Evolutionary conservation across 2,888 invertebrate species (phyloP).

Genomic region (Zootermopsis nevadensis): DNA sequence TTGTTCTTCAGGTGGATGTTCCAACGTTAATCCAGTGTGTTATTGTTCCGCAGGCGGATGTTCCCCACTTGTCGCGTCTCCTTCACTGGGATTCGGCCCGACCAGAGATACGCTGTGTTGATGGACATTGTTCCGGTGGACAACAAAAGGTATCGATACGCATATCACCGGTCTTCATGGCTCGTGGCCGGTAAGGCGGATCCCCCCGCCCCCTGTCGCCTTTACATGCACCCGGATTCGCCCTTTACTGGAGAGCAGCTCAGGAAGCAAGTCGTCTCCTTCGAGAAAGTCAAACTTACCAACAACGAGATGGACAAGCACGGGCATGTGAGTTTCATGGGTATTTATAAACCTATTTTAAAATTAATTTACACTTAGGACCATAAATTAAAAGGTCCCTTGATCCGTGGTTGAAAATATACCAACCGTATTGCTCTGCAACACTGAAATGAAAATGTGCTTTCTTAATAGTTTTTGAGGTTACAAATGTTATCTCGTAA

Average conservation of each 20-base stretch:
- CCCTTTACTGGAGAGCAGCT: constrained; percentile 85
- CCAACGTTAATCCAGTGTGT: no score
- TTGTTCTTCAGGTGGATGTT: background rate
- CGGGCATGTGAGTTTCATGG: constrained; percentile 71
- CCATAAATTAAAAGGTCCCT: no score
- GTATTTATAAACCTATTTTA: no score
- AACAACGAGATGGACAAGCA: constrained; percentile 86
- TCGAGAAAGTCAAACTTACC: constrained; percentile 86
- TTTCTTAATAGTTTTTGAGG: no score
- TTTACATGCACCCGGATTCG: constrained; percentile 83
- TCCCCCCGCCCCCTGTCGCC: constrained; percentile 76
- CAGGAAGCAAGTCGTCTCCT: constrained; percentile 81
- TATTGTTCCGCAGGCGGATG: constrained; percentile 74
- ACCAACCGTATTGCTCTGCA: no score
- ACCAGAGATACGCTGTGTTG: constrained; percentile 77
- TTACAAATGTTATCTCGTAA: no score
- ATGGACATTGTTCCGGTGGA: constrained; percentile 86
- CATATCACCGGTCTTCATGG: constrained; percentile 86
- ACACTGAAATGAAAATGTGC: no score
- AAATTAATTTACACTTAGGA: no score
- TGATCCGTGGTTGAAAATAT: no score
- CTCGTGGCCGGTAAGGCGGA: constrained; percentile 85
- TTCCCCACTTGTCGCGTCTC: constrained; percentile 83
- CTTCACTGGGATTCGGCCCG: constrained; percentile 75
- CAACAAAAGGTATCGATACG: constrained; percentile 82